Base-by-base conservation (phyloP, 2,888 invertebrate species). In the Entomobrya proxima region DNA sequence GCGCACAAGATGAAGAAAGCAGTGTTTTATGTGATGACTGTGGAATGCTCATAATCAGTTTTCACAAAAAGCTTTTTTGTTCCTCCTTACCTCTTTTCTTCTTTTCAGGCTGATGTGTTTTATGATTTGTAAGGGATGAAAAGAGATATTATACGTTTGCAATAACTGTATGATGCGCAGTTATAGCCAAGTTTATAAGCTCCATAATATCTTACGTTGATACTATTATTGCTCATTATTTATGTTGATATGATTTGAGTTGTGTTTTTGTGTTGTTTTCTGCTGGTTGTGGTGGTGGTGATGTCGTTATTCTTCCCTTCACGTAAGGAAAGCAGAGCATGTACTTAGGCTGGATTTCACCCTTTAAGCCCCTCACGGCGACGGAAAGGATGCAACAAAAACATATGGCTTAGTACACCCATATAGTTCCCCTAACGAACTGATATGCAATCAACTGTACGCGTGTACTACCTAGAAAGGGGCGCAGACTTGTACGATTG, bases 191-290 rank as follows among this genome's bases (percentile, higher is more conserved):
- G 7, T 47, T 2, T 47, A 47, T 13, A 47, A 7, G 47, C 5
- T n/a, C 67, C 67, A 67, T 18, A 21, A n/a, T 64, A 52, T 69
- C 47, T 3, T 27, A n/a, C 61, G 18, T 37, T 82, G 61, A 64
- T 76, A 67, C n/a, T 67, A 83, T 83, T 83, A 76, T 67, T 75
- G 55, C 82, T 83, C 82, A 82, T 82, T 82, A 82, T 74, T 82
- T 83, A 83, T 67, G 76, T 76, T 83, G 82, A 83, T 64, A 52
- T 83, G 75, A 81, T 81, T 81, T 58, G 72, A 58, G 44, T 52
- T 44, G 30, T 40, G 61, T 74, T 74, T 27, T 32, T 35, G 40
- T 40, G 24, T 69, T 35, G 35, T n/a, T 11, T 44, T 44, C 15
- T 69, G 15, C 69, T 35, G 35, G 35, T 52, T 11, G 21, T 74